Evolutionary conservation across 1,140 invertebrate species (phyloP).

Genomic region (Drosophila lacertosa): DNA sequence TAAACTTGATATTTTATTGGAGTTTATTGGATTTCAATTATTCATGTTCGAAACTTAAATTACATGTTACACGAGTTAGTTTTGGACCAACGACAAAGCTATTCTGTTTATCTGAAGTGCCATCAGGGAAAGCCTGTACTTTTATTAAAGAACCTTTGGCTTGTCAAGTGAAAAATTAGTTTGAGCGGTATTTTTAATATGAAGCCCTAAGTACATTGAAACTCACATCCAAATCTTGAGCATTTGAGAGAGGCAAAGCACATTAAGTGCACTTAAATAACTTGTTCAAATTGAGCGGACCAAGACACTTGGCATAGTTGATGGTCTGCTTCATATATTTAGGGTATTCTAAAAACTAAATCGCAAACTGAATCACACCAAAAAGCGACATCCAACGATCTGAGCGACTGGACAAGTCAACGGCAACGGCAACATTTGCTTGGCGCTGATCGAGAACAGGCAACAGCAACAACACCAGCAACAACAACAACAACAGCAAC

Average conservation of each 20-base stretch:
- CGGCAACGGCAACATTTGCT: conserved; percentile 4
- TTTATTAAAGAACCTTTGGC: too few relatives aligned
- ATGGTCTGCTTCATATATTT: neutral
- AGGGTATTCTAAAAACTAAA: conserved; percentile 43
- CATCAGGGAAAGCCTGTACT: neutral
- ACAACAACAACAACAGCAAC: conserved; percentile 30
- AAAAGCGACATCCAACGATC: conserved; percentile 54
- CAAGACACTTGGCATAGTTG: neutral
- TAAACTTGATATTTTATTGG: conserved; percentile 40
- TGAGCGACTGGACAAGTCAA: conserved; percentile 44
- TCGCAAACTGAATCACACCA: conserved; percentile 47
- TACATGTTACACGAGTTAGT: conserved; percentile 26
- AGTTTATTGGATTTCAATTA: conserved; percentile 30
- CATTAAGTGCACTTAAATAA: too few relatives aligned
- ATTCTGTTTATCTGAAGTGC: neutral
- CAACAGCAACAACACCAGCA: conserved; percentile 22
- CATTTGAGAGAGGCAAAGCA: too few relatives aligned
- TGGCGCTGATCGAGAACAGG: conserved; percentile 50
- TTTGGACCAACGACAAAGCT: conserved; percentile 6
- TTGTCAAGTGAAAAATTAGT: too few relatives aligned
- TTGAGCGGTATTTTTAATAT: too few relatives aligned
- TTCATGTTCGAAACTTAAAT: conserved; percentile 26
- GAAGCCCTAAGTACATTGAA: too few relatives aligned
- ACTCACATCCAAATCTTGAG: too few relatives aligned
- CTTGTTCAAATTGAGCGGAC: too few relatives aligned